A percentile compares a stretch with the other conserved stretches of the same genome.
phyloP scores from a whole-genome alignment of 2,888 invertebrate genomes.

The Mesoligia furuncula region DNA sequence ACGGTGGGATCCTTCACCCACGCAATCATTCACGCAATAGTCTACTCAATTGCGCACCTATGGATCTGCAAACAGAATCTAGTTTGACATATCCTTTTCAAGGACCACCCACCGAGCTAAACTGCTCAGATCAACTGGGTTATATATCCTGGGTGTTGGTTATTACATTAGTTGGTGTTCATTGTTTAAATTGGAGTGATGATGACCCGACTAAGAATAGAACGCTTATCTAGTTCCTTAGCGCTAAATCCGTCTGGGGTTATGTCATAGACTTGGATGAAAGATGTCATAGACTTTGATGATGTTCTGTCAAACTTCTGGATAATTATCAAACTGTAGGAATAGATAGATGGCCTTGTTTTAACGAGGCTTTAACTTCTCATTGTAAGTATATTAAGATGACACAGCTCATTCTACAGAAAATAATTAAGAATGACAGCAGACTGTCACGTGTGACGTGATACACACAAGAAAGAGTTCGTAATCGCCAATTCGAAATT shows the following conservation, averaged over 20 bases:
- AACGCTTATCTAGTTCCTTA: not conserved
- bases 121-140: slow-evolving; percentile 6
- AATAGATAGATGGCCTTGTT: not conserved
- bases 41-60: slow-evolving; percentile 66
- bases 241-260: not conserved
- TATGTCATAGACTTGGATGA: not conserved
- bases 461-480: slow-evolving; percentile 8
- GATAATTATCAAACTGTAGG: too few relatives aligned
- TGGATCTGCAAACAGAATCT: slow-evolving; percentile 38
- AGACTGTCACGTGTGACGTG: not conserved
- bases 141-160: slow-evolving; percentile 47
- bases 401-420: slow-evolving; percentile 10
- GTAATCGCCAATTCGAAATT: not conserved
- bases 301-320: not conserved
- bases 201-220: slow-evolving; percentile 20
- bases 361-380: not conserved
- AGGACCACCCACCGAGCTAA: slow-evolving; percentile 51
- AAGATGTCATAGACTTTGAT: not conserved
- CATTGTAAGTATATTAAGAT: not conserved
- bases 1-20: slow-evolving; percentile 67
- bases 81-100: slow-evolving; percentile 54
- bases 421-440: slow-evolving; percentile 41
- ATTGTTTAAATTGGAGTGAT: slow-evolving; percentile 43
- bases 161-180: not conserved
- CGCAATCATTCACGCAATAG: slow-evolving; percentile 69